A percentile compares a stretch with the other conserved stretches of the same genome.
Conservation (phyloP, 2,797 vertebrate species). For the Enteromius treurensis region DNA sequence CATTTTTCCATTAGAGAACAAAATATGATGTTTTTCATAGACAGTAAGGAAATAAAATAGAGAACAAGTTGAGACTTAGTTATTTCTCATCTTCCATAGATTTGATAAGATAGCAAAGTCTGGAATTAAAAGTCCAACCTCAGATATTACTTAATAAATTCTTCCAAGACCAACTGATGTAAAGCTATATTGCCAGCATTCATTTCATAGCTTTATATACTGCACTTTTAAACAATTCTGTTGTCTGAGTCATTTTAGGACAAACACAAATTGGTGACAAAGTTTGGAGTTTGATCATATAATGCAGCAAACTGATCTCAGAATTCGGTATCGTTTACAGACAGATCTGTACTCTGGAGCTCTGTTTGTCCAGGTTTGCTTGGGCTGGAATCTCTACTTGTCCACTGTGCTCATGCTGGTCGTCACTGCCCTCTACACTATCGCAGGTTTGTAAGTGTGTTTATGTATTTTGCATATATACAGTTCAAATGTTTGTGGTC, state of each 20-base stretch:
- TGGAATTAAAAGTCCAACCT: neutral
- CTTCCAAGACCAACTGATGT: neutral
- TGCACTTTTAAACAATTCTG: neutral
- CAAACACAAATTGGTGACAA: neutral
- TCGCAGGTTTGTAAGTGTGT: slow-evolving; percentile 77
- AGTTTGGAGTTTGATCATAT: neutral
- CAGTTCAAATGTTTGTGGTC: neutral
- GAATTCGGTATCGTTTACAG: slow-evolving; percentile 67
- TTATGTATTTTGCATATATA: neutral
- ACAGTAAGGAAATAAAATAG: neutral
- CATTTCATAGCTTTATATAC: neutral
- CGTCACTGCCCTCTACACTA: slow-evolving; percentile 88
- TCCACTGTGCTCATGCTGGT: slow-evolving; percentile 86
- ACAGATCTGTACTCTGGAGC: slow-evolving; percentile 91
- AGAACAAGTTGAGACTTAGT: neutral
- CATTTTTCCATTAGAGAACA: neutral
- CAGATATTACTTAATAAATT: neutral
- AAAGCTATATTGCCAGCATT: neutral
- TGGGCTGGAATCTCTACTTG: slow-evolving; percentile 93
- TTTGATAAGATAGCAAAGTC: neutral
- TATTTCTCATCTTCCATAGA: neutral
- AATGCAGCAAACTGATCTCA: neutral
- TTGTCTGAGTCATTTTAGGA: neutral
- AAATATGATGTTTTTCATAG: neutral
- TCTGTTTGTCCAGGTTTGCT: slow-evolving; percentile 90